Evolutionary conservation across 1,140 invertebrate species (phyloP).

Genomic region (Neotoxoptera formosana): DNA sequence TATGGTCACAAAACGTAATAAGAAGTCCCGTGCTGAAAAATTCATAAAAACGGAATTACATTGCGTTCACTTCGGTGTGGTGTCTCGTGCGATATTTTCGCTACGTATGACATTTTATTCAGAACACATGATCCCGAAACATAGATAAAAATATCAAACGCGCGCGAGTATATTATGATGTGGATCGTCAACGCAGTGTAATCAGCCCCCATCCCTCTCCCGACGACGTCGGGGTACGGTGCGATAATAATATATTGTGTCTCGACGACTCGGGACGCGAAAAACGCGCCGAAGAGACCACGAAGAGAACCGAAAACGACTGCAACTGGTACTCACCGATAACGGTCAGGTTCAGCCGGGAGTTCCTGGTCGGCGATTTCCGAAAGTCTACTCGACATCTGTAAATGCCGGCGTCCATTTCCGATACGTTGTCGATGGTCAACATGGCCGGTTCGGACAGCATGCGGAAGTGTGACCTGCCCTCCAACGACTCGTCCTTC

Average conservation of each 20-base stretch:
- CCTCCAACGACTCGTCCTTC: slow-evolving; percentile 67
- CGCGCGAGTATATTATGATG: neutral
- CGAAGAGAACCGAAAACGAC: slow-evolving; percentile 59
- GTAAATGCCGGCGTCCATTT: slow-evolving; percentile 77
- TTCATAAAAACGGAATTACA: slow-evolving; percentile 20
- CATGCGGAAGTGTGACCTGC: slow-evolving; percentile 67
- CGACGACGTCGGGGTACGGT: neutral
- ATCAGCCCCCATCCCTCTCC: neutral
- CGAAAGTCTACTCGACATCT: slow-evolving; percentile 82
- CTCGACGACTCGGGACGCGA: neutral
- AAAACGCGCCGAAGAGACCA: neutral
- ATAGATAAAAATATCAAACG: neutral
- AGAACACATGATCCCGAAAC: neutral
- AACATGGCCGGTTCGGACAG: slow-evolving; percentile 70
- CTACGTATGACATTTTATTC: neutral
- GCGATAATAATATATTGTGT: no score
- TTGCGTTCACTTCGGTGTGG: neutral
- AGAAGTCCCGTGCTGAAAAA: slow-evolving; percentile 18
- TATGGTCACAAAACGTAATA: slow-evolving; percentile 30
- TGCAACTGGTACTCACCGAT: slow-evolving; percentile 75
- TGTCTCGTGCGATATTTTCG: neutral
- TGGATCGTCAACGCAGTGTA: neutral
- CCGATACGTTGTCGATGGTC: slow-evolving; percentile 70
- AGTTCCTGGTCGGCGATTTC: slow-evolving; percentile 81
- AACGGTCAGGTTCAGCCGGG: slow-evolving; percentile 78